These are phyloP conservation scores for Chrosomus eos DNA, from an alignment of 2,797 vertebrate genomes.

Conservation along the genomic window DNA sequence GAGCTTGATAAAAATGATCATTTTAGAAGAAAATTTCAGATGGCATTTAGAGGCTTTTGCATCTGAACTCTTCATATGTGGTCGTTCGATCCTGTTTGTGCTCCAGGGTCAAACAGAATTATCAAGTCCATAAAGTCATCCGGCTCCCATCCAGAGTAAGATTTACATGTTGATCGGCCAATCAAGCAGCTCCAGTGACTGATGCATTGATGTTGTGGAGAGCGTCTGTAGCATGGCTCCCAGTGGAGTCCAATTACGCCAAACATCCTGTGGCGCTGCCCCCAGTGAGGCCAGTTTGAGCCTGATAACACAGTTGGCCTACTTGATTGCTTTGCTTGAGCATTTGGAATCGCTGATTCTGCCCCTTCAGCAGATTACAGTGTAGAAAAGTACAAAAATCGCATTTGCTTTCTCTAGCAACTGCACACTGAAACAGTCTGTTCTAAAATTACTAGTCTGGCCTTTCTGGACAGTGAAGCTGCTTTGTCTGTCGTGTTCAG, in stretches of 20 bases:
- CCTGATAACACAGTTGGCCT: constrained; percentile 33
- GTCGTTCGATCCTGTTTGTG: background rate
- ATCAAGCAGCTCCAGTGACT: background rate
- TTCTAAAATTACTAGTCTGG: constrained; percentile 17
- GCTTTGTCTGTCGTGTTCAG: constrained; percentile 10
- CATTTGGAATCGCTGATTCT: constrained; percentile 4
- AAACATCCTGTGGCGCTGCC: constrained; percentile 22
- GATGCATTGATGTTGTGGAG: background rate
- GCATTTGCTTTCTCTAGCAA: background rate
- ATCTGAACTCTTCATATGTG: too few relatives aligned
- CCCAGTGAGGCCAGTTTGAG: constrained; percentile 28
- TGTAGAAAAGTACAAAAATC: constrained; percentile 29
- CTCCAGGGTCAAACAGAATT: background rate
- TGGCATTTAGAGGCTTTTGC: too few relatives aligned
- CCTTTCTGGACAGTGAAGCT: constrained; percentile 10
- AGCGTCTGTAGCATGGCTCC: background rate
- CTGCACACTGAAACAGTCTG: background rate
- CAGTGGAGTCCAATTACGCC: constrained; percentile 37
- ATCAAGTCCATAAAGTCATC: background rate
- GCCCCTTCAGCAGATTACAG: constrained; percentile 23
- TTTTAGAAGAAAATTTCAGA: too few relatives aligned
- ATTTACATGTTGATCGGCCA: constrained; percentile 19
- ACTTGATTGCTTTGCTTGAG: constrained; percentile 29
- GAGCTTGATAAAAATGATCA: too few relatives aligned
- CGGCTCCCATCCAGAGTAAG: background rate